Evolutionary conservation across 1,140 invertebrate species (phyloP), one percentile per base, ranked within the genome.

Genomic region (Bacillus rossius): DNA sequence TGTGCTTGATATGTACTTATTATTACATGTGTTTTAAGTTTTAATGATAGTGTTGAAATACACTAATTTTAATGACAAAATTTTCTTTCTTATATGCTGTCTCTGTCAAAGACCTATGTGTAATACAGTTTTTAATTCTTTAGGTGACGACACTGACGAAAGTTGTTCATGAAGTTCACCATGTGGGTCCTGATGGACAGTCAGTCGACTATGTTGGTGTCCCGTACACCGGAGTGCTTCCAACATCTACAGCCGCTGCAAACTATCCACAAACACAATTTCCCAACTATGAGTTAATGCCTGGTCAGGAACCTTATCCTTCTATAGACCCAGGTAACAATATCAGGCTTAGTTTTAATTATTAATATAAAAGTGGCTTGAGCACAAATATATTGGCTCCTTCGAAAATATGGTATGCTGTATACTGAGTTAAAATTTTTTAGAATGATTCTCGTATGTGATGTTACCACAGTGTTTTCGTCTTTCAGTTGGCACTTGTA

Each of bases 131-230:
- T 45, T 51, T 7, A 16, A 0, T 8, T 2, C 38, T 61, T 62
- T 43, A 79, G 78, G 76, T 80, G 56, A 83, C 82, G 53, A 83
- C 81, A 20, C 80, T 84, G 29, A 83, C 82, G 40, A 84, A 85
- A 72, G 79, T 84, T n/a, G 78, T 84, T 16, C 74, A 83, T 55
- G 83, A 85, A 69, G 77, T 85, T 20, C 80, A 82, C 54, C 83
- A 85, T 71, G 77, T 85, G 73, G 82, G 82, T 63, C 80, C 84
- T 50, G 82, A 84, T 69, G 77, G 77, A 47, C 71, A 77, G 62
- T 70, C 72, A 53, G 65, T 75, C 54, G 78, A 80, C 22, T 77
- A 74, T n/a, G 71, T 72, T 43, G 72, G 47, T 20, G 22, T 49
- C 16, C 55, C 55, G 10, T 57, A 58, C 40, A 19, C 52, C 29